A percentile compares a stretch with the other conserved stretches of the same genome.
Conservation (phyloP, 2,113 vertebrate species). For the Hoplias malabaricus region DNA sequence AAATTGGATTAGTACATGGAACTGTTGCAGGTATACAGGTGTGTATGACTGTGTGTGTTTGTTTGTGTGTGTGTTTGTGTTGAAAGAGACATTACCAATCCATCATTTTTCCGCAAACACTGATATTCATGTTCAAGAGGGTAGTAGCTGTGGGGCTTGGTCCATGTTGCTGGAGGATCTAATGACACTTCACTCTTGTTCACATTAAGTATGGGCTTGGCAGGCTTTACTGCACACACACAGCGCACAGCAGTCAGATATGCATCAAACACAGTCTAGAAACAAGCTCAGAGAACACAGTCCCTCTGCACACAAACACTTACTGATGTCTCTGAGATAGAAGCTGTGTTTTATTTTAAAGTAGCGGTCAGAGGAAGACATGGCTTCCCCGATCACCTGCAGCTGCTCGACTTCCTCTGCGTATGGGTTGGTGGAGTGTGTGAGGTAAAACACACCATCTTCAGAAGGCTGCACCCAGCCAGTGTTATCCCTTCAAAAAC, state of each 20-base stretch:
- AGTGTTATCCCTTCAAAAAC: conserved; percentile 46
- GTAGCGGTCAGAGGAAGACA: neutral
- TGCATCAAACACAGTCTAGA: conserved; percentile 1
- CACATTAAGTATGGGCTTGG: conserved; percentile 55
- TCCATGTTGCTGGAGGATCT: conserved; percentile 65
- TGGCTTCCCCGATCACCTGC: conserved; percentile 64
- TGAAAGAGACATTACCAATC: conserved; percentile 51
- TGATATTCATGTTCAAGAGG: conserved; percentile 70
- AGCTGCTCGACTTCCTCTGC: conserved; percentile 66
- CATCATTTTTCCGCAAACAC: conserved; percentile 59
- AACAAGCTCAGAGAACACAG: neutral
- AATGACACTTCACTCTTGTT: conserved; percentile 48
- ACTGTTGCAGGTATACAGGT: neutral
- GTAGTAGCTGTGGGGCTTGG: conserved; percentile 73
- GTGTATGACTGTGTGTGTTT: neutral
- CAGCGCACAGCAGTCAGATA: neutral
- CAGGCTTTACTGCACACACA: conserved; percentile 56
- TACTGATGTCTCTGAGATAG: conserved; percentile 73
- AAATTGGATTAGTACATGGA: too few relatives aligned
- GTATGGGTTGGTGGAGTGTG: conserved; percentile 63
- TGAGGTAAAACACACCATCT: conserved; percentile 56
- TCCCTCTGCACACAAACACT: conserved; percentile 36
- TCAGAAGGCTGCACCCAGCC: conserved; percentile 52
- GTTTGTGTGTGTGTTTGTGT: too few relatives aligned
- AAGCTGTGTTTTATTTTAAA: conserved; percentile 55